Percentiles rank a stretch among this genome's conserved stretches.
phyloP scores from a whole-genome alignment of 2,113 vertebrate genomes.

The Aspiorhynchus laticeps region DNA sequence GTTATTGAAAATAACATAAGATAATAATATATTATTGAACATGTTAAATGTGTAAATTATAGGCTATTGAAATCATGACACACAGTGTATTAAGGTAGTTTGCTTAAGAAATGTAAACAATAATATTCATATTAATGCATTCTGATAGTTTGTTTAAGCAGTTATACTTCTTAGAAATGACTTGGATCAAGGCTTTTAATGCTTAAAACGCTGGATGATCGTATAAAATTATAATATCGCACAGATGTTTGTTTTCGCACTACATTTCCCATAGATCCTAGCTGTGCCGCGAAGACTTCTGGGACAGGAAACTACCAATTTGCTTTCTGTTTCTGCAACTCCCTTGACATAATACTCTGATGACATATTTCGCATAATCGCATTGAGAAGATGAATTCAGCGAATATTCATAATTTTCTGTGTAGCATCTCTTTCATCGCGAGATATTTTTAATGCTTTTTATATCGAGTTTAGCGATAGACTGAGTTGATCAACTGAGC shows the following conservation, averaged over 20 bases:
- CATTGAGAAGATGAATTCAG: neutral
- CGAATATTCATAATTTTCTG: neutral
- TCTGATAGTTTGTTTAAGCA: neutral
- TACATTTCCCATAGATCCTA: slow-evolving; percentile 53
- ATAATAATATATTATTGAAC: too few relatives aligned
- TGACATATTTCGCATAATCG: neutral
- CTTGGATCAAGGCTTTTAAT: neutral
- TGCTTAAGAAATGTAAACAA: neutral
- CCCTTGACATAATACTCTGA: neutral
- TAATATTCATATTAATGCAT: neutral
- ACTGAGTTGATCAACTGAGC: neutral
- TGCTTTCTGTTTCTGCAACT: slow-evolving; percentile 16
- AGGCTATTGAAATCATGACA: neutral
- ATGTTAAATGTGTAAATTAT: neutral
- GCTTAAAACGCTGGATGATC: neutral
- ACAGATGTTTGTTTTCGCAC: neutral
- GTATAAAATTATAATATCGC: too few relatives aligned
- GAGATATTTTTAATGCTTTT: neutral
- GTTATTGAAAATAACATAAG: too few relatives aligned
- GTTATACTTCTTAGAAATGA: neutral
- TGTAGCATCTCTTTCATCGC: neutral
- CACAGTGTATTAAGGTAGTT: too few relatives aligned
- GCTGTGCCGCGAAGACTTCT: slow-evolving; percentile 10
- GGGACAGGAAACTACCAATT: slow-evolving; percentile 48
- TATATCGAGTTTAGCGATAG: neutral